phyloP scores from a whole-genome alignment of 2,888 invertebrate genomes.

The Andrena bicolor region DNA sequence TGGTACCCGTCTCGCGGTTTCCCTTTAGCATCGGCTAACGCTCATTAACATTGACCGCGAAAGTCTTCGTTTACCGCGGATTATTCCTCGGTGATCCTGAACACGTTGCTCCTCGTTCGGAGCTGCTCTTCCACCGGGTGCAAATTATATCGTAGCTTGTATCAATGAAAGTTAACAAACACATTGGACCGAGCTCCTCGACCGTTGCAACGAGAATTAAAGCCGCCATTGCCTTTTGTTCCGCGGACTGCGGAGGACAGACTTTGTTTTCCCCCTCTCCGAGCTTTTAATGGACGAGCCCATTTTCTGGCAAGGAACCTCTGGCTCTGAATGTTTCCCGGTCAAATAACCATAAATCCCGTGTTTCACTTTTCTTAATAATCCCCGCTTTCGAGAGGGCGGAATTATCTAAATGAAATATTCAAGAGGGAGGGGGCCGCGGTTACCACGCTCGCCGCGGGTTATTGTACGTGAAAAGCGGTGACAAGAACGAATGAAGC shows the following conservation, averaged over 20 bases:
- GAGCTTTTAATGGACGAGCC: constrained; percentile 41
- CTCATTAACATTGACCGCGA: constrained; percentile 53
- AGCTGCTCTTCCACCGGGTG: no score
- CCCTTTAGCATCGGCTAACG: constrained; percentile 16
- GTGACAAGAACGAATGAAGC: constrained; percentile 75
- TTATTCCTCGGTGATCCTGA: no score
- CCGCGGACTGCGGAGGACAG: not conserved
- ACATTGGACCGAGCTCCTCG: not conserved
- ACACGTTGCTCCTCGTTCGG: no score
- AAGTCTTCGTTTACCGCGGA: constrained; percentile 34
- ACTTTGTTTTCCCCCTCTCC: constrained; percentile 36
- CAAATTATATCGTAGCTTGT: not conserved
- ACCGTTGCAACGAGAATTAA: constrained; percentile 8
- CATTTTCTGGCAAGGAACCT: constrained; percentile 39
- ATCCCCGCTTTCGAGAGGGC: constrained; percentile 54
- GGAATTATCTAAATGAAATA: constrained; percentile 70
- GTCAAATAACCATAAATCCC: constrained; percentile 64
- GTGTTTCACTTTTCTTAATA: constrained; percentile 65
- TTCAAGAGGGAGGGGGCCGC: constrained; percentile 56
- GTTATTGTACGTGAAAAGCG: constrained; percentile 67
- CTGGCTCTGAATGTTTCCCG: constrained; percentile 24
- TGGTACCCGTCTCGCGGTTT: constrained; percentile 51
- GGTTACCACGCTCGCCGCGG: constrained; percentile 54
- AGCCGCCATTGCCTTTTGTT: constrained; percentile 20
- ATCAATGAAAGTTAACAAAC: not conserved